Conservation (phyloP, 2,888 invertebrate species). For the Beris morrisii region DNA sequence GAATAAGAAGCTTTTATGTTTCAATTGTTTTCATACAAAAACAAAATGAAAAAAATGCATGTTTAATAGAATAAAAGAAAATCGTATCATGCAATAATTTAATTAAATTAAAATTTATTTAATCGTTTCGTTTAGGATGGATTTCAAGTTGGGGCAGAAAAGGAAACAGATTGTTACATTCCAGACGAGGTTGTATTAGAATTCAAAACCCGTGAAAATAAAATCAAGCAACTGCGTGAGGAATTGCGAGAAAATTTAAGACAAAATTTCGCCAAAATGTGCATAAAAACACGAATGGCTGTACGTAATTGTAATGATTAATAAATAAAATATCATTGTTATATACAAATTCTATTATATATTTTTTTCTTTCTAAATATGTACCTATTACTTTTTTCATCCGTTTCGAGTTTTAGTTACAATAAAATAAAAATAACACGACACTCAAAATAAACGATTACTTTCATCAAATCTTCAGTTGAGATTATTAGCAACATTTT, state of each 20-base stretch:
- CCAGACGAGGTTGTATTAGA: constrained; percentile 86
- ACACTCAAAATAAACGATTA: too few species aligned
- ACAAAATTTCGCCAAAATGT: constrained; percentile 80
- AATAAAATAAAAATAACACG: too few species aligned
- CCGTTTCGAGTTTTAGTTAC: too few species aligned
- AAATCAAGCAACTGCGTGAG: constrained; percentile 77
- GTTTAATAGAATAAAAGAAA: too few species aligned
- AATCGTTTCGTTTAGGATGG: constrained; percentile 63
- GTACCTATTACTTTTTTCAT: background rate
- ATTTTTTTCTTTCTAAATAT: background rate
- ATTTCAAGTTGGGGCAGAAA: constrained; percentile 75
- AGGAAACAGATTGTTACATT: constrained; percentile 76
- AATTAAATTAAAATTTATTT: constrained; percentile 24
- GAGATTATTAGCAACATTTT: too few species aligned
- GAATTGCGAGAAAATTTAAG: constrained; percentile 79
- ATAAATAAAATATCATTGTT: constrained; percentile 28
- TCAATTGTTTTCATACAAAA: background rate
- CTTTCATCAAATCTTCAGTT: too few species aligned
- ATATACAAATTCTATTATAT: background rate
- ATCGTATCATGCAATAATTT: constrained; percentile 3
- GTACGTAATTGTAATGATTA: constrained; percentile 37
- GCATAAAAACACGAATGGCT: constrained; percentile 49
- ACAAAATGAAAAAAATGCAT: background rate
- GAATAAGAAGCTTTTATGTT: background rate
- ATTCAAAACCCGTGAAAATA: constrained; percentile 78